phyloP scores from a whole-genome alignment of 2,113 vertebrate genomes.

The Hirundichthys speculiger region DNA sequence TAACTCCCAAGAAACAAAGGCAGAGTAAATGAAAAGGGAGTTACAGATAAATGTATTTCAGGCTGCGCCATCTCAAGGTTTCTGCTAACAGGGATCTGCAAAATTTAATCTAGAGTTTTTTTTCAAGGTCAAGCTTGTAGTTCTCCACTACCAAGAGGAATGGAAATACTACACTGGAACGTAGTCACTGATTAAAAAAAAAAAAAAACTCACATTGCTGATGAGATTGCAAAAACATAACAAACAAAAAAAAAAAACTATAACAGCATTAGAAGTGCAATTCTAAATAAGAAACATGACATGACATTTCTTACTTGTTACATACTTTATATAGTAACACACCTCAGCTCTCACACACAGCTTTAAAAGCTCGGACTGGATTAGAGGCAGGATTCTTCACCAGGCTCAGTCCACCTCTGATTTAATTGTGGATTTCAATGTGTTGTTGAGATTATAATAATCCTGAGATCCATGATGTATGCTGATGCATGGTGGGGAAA shows the following conservation, averaged over 20 bases:
- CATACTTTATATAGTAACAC: too few relatives aligned
- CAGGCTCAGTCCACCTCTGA: background rate
- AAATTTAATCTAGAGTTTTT: constrained; percentile 46
- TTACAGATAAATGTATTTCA: constrained; percentile 43
- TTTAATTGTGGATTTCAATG: background rate
- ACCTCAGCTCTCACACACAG: too few relatives aligned
- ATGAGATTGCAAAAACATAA: background rate
- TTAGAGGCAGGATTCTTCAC: background rate
- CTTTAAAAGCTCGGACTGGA: background rate
- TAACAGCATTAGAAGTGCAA: too few relatives aligned
- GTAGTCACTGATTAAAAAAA: background rate
- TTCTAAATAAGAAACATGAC: too few relatives aligned
- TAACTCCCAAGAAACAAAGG: constrained; percentile 49
- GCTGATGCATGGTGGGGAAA: background rate
- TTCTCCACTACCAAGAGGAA: too few relatives aligned
- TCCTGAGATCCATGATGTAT: background rate
- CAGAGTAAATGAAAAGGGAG: constrained; percentile 37
- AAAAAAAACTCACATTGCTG: background rate
- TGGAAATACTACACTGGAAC: background rate
- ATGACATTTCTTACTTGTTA: too few relatives aligned
- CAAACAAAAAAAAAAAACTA: too few relatives aligned
- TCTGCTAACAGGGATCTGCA: constrained; percentile 27
- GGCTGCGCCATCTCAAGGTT: constrained; percentile 21
- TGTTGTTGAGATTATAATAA: background rate
- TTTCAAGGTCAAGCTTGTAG: constrained; percentile 7